Conservation (phyloP, 2,888 invertebrate species). For the Autographa gamma region DNA sequence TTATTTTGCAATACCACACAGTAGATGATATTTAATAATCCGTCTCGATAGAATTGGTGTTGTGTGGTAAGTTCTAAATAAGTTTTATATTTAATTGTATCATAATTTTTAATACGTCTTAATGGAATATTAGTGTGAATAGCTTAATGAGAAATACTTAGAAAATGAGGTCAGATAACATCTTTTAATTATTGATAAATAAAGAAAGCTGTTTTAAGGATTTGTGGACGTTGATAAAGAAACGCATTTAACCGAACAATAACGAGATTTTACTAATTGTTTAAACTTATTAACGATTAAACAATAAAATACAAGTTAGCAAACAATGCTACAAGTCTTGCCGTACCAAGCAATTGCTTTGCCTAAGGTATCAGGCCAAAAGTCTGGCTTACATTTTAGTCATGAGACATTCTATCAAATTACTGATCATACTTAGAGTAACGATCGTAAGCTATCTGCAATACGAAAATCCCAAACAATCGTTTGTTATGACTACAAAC, state of each 20-base stretch:
- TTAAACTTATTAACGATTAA: conserved; percentile 12
- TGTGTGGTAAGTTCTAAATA: conserved; percentile 55
- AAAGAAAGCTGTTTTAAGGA: conserved; percentile 13
- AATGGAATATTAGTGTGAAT: conserved; percentile 37
- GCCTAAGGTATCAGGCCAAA: background rate
- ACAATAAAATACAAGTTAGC: background rate
- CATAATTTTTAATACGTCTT: conserved; percentile 42
- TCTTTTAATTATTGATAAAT: background rate
- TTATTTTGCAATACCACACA: conserved; percentile 6
- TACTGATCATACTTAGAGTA: conserved; percentile 5
- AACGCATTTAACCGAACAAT: conserved; percentile 28
- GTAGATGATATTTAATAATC: conserved; percentile 31
- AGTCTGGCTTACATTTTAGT: background rate
- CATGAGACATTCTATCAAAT: conserved; percentile 3
- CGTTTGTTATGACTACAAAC: conserved; percentile 20
- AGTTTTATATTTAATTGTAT: conserved; percentile 47
- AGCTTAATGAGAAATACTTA: conserved; percentile 16
- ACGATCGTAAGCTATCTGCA: conserved; percentile 28
- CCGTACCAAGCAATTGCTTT: background rate
- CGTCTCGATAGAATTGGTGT: conserved; percentile 49
- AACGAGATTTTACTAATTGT: conserved; percentile 3
- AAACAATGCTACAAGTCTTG: background rate
- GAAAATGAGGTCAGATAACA: conserved; percentile 2
- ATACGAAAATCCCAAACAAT: conserved; percentile 12
- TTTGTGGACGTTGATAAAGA: conserved; percentile 2